Evolutionary conservation across 2,113 vertebrate species (phyloP).

Genomic region (Megaptera novaeangliae): DNA sequence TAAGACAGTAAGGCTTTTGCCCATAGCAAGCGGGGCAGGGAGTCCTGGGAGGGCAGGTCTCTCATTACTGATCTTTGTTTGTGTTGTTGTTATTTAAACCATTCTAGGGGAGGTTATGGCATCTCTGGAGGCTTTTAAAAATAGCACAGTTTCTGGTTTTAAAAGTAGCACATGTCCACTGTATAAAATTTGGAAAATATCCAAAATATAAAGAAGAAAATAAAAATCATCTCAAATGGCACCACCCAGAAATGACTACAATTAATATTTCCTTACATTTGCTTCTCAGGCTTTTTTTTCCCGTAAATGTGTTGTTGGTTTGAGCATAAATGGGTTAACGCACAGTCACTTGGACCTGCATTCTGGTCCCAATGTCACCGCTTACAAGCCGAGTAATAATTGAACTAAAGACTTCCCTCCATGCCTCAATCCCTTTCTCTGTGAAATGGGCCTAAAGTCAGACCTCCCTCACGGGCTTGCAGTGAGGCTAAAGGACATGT

Average conservation of each 20-base stretch:
- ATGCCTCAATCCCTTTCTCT: accelerated
- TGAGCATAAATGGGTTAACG: background rate
- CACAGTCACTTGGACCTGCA: background rate
- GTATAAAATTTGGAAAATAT: background rate
- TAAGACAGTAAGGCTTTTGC: background rate
- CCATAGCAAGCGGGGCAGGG: accelerated
- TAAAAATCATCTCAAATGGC: background rate
- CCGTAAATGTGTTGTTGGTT: accelerated
- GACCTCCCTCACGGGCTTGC: background rate
- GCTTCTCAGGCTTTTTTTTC: background rate
- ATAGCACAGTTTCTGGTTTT: constrained; percentile 21
- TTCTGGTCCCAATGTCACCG: background rate
- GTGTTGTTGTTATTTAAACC: background rate
- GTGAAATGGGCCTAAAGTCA: background rate
- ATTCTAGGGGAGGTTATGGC: background rate
- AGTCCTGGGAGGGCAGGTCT: background rate
- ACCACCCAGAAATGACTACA: background rate
- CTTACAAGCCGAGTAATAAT: no score
- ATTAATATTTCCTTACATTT: background rate
- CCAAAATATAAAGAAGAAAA: background rate
- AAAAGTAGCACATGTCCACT: background rate
- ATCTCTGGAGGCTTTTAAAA: constrained; percentile 37
- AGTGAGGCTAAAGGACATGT: accelerated
- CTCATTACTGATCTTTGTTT: background rate
- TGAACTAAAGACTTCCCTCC: background rate